Conservation (phyloP, 2,797 vertebrate genomes). For the Anabacerthia variegaticeps region DNA sequence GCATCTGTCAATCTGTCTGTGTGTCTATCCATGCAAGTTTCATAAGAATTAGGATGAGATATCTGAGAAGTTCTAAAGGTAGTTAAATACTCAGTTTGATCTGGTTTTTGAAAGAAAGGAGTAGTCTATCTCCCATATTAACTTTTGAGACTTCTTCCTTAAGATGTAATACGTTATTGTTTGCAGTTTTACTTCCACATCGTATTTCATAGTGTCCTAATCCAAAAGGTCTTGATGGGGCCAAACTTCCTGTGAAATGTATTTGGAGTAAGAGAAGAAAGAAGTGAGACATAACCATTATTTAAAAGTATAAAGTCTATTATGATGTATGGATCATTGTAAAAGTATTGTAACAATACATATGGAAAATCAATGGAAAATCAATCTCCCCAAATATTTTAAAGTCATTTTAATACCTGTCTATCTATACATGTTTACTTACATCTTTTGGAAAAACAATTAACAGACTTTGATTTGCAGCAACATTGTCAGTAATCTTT, state of each 20-base stretch:
- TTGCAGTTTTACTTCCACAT: neutral
- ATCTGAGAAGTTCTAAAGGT: neutral
- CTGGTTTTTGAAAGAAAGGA: neutral
- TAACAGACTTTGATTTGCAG: neutral
- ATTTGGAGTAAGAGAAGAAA: neutral
- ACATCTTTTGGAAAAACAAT: neutral
- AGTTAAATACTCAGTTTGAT: neutral
- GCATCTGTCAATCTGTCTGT: neutral
- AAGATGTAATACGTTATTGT: neutral
- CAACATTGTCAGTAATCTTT: neutral
- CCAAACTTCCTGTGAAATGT: neutral
- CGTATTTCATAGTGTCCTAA: neutral
- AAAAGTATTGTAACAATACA: neutral
- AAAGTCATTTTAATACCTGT: neutral
- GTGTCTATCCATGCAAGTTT: neutral
- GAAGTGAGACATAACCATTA: neutral
- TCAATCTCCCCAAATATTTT: neutral
- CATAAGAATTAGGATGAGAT: neutral
- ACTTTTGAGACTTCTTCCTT: neutral
- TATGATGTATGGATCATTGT: neutral
- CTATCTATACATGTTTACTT: neutral
- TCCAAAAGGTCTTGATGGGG: neutral
- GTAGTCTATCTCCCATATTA: neutral
- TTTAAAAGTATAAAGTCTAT: neutral
- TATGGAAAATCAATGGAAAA: neutral